Evolutionary conservation across 1,140 invertebrate species (phyloP), one percentile per base, ranked within the genome.

Genomic region (Lepidotrigona ventralis): DNA sequence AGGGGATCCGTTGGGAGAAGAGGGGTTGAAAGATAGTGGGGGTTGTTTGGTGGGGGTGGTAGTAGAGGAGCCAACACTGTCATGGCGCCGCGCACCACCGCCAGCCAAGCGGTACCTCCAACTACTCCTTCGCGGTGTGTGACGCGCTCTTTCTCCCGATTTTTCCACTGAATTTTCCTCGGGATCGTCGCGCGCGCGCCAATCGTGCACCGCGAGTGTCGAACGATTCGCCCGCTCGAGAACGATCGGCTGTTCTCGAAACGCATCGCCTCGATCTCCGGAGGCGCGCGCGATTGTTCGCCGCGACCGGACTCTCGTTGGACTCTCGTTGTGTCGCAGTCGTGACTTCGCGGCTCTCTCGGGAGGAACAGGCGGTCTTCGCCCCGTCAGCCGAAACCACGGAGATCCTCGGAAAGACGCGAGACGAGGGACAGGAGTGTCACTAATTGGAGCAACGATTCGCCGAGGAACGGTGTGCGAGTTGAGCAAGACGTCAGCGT

Each of bases 61-160:
- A 85, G 88, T 74, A 84, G 88, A 83, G 90, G 79, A 89, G 86
- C 86, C 79, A 90, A 90, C 86, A 92, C 90, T 93, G 93, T 93
- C 93, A 94, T 94, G 93, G 93, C 93, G 93, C 89, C 92, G 92
- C 89, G 92, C 90, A 92, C 90, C 90, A 92, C 90, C 90, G 91
- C 82, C 87, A 84, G 88, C 68, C 84, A 88, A 90, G 88, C 83
- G 85, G 83, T 78, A 86, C 74, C 86, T 89, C 77, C 69, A 76
- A 73, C 71, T 84, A 71, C 84, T 85, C 68, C 76, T 79, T 88
- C 79, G 86, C 86, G 86, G 83, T 70, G 72, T 68, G 79, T 64
- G 63, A 83, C 87, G 66, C 80, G 79, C 60, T 70, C 58, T 26
- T 71, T 46, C 39, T 46, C 68, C 69, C 73, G 64, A n/a, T 66